Evolutionary conservation across 2,888 invertebrate species (phyloP).

Genomic region (Phrixothrix hirtus): DNA sequence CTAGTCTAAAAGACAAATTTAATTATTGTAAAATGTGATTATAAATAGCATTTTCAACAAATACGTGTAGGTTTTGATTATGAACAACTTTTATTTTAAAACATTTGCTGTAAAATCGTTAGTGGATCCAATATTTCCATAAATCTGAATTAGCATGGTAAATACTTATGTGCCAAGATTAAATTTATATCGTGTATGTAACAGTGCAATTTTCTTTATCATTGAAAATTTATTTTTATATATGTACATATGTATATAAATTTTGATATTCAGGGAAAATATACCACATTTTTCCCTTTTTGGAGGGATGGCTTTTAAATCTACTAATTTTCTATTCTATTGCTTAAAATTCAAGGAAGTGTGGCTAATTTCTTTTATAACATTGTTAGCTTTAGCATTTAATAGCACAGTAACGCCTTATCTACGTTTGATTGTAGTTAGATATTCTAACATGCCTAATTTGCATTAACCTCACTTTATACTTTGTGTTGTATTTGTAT

Average conservation of each 20-base stretch:
- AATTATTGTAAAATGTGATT: no score
- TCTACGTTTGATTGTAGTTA: slow-evolving; percentile 19
- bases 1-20: no score
- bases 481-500: slow-evolving; percentile 27
- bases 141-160: no score
- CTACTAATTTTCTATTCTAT: slow-evolving; percentile 2
- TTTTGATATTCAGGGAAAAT: slow-evolving; percentile 4
- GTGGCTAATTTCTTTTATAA: slow-evolving; percentile 8
- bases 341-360: slow-evolving; percentile 15
- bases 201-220: neutral
- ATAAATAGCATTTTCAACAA: no score
- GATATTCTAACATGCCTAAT: slow-evolving; percentile 27
- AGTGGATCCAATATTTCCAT: no score
- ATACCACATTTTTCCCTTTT: neutral
- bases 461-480: slow-evolving; percentile 33
- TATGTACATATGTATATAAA: neutral
- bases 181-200: neutral
- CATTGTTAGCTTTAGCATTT: slow-evolving; percentile 9
- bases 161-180: no score
- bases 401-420: slow-evolving; percentile 19
- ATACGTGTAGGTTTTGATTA: no score
- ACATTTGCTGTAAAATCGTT: no score
- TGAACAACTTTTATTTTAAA: no score
- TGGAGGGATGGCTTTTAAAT: neutral
- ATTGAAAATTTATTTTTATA: neutral